Percentiles rank a stretch among this genome's conserved stretches.
phyloP scores from a whole-genome alignment of 1,140 invertebrate species.

The Camponotus vicinus region DNA sequence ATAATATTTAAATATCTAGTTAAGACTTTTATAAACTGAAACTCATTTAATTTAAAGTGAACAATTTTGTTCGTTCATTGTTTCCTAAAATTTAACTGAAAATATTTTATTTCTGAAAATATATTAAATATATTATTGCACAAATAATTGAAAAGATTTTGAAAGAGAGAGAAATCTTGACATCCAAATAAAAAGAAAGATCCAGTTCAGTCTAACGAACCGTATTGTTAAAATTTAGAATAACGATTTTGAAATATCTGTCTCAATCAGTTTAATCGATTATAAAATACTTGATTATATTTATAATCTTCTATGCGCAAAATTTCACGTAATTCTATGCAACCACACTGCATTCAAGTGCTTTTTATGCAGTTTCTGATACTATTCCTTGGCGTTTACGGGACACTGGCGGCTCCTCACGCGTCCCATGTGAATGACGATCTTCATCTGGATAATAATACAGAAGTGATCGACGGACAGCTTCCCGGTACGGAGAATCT shows the following conservation, averaged over 20 bases:
- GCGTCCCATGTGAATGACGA: slow-evolving; percentile 34
- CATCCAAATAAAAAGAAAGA: not conserved
- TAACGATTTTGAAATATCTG: not conserved
- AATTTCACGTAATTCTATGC: not conserved
- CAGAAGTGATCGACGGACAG: slow-evolving; percentile 68
- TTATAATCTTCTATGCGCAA: not conserved
- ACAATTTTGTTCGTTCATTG: not conserved
- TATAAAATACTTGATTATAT: not conserved
- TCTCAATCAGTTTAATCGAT: not conserved
- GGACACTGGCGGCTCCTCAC: slow-evolving; percentile 54
- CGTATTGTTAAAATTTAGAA: not conserved
- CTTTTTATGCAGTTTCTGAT: slow-evolving; percentile 72
- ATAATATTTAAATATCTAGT: slow-evolving; percentile 14
- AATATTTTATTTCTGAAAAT: not conserved
- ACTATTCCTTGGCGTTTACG: slow-evolving; percentile 67
- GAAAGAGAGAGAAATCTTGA: not conserved
- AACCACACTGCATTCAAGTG: slow-evolving; percentile 13
- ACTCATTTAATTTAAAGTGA: not conserved
- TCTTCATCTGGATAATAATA: slow-evolving; percentile 73
- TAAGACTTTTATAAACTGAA: not conserved
- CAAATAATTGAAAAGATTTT: not conserved
- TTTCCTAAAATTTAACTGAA: not conserved
- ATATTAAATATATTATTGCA: no score
- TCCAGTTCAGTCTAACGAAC: not conserved
- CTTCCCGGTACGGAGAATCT: slow-evolving; percentile 76